Percentiles rank a stretch among this genome's conserved stretches.
These are phyloP conservation scores for Onychomys leucogaster DNA, from an alignment of 2,797 vertebrate species.

Conservation along the genomic window DNA sequence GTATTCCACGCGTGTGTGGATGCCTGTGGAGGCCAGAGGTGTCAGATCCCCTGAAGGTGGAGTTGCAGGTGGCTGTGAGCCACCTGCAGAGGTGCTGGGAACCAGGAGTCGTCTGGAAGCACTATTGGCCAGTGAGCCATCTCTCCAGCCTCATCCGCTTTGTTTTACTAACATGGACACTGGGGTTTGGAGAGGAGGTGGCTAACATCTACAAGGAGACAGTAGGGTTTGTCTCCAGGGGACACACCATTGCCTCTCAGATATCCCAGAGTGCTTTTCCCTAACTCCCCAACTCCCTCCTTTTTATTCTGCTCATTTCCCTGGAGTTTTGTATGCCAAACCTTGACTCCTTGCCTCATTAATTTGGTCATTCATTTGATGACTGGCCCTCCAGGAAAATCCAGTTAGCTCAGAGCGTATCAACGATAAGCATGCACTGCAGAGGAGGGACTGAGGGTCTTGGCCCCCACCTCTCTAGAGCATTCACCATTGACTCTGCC, in stretches of 20 bases:
- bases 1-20: not conserved
- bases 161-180: not conserved
- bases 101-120: not conserved
- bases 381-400: not conserved
- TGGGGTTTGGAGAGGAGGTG: not conserved
- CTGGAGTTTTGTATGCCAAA: not conserved
- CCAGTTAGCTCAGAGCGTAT: not conserved
- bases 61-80: not conserved
- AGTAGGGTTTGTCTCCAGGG: not conserved
- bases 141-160: not conserved
- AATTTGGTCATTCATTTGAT: not conserved
- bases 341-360: not conserved
- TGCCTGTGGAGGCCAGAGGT: not conserved
- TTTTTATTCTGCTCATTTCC: not conserved
- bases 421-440: not conserved
- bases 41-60: not conserved
- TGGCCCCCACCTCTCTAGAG: not conserved
- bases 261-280: not conserved
- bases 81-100: too few relatives aligned
- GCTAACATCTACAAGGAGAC: not conserved
- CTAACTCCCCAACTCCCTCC: not conserved
- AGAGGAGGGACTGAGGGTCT: not conserved
- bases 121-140: not conserved
- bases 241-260: not conserved
- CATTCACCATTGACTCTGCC: not conserved